phyloP scores from a whole-genome alignment of 2,113 vertebrate species.

The Pelecanus crispus region DNA sequence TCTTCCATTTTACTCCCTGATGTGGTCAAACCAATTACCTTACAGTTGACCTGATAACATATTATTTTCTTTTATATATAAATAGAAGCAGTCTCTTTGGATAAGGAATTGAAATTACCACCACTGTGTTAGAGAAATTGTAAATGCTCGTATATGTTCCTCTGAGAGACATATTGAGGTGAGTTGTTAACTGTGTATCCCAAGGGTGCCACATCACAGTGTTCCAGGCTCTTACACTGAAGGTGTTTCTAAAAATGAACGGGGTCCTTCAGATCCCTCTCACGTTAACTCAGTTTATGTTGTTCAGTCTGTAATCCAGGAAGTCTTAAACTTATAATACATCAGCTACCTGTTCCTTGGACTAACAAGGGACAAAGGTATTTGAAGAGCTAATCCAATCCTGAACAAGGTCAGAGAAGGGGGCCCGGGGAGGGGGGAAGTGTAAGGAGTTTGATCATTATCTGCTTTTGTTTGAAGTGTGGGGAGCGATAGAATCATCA shows the following conservation, averaged over 20 bases:
- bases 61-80: not conserved
- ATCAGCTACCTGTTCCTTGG: not conserved
- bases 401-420: not conserved
- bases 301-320: not conserved
- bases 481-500: not conserved
- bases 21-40: not conserved
- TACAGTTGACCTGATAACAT: not conserved
- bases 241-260: not conserved
- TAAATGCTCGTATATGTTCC: not conserved
- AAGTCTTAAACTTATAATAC: not conserved
- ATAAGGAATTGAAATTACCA: not conserved
- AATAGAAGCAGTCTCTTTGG: not conserved
- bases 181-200: not conserved
- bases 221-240: not conserved
- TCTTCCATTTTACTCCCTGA: not conserved
- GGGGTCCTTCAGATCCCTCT: not conserved
- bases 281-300: not conserved
- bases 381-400: not conserved
- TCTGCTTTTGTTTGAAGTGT: not conserved
- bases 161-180: not conserved
- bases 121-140: not conserved
- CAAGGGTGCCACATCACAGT: not conserved
- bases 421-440: rapidly evolving
- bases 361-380: not conserved
- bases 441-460: not conserved